Conservation (phyloP, 2,113 vertebrate genomes). For the rat (Rattus norvegicus) region GRCr8 NC_086028.1:88038001-88038500, state of each 20-base stretch:
- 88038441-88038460: no score
- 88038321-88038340: neutral
- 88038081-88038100: neutral
- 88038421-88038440: neutral
- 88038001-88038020: neutral
- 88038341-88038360: neutral
- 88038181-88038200: no score
- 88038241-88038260: neutral
- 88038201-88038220: no score
- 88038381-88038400: neutral
- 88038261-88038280: neutral
- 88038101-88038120: neutral
- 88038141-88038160: neutral
- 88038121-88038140: neutral
- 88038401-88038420: neutral
- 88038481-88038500: neutral
- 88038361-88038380: neutral
- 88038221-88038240: no score
- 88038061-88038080: neutral
- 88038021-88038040: neutral
- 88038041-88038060: neutral
- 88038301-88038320: no score
- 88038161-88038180: no score
- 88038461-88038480: neutral
- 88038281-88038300: neutral